Percentiles rank a stretch among this genome's conserved stretches.
These are phyloP conservation scores for Slavum lentiscoides DNA, from an alignment of 2,888 invertebrate genomes.

Conservation along the genomic window DNA sequence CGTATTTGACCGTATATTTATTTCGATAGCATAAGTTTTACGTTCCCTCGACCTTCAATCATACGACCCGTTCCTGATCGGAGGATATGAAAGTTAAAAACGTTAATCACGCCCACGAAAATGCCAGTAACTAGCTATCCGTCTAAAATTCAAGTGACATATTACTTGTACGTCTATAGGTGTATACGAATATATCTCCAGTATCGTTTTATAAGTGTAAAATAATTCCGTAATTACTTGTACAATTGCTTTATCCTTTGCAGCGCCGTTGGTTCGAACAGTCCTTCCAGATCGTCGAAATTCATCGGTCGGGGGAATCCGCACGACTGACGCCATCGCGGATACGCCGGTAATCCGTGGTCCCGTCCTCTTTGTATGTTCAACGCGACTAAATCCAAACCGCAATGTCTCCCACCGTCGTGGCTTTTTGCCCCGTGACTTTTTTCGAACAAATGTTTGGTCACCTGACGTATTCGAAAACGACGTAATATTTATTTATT, in stretches of 20 bases:
- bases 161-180: too few relatives aligned
- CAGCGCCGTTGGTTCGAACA: slow-evolving; percentile 70
- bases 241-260: slow-evolving; percentile 69
- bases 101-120: too few relatives aligned
- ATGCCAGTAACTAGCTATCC: too few relatives aligned
- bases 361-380: slow-evolving; percentile 89
- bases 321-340: slow-evolving; percentile 76
- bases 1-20: too few relatives aligned
- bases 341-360: slow-evolving; percentile 82
- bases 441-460: slow-evolving; percentile 71
- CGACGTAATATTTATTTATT: background rate
- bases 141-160: too few relatives aligned
- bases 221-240: slow-evolving; percentile 60
- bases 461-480: slow-evolving; percentile 62
- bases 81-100: too few relatives aligned
- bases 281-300: slow-evolving; percentile 69
- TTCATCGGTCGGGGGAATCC: slow-evolving; percentile 67
- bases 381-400: slow-evolving; percentile 81
- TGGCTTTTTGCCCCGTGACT: slow-evolving; percentile 48
- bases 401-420: slow-evolving; percentile 62
- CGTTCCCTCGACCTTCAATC: too few relatives aligned
- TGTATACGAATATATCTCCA: too few relatives aligned
- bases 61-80: too few relatives aligned
- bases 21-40: too few relatives aligned
- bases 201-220: background rate